Conservation (phyloP, 2,888 invertebrate genomes). For the Actias luna region DNA sequence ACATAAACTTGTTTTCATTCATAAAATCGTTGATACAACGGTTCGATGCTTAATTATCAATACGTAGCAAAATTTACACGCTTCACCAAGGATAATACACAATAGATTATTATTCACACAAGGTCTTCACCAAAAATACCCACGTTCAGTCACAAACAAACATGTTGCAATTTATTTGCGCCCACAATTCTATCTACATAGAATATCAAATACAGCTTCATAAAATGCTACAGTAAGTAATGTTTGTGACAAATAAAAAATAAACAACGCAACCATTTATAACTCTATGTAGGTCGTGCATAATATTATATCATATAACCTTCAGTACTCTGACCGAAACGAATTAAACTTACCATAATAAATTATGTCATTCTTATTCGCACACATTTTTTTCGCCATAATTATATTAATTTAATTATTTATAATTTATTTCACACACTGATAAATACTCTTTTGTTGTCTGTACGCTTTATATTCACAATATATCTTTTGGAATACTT, state of each 20-base stretch:
- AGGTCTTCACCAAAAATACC: constrained; percentile 66
- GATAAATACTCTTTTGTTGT: not conserved
- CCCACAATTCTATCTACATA: constrained; percentile 44
- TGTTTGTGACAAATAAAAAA: constrained; percentile 19
- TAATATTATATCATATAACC: constrained; percentile 11
- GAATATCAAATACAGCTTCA: constrained; percentile 24
- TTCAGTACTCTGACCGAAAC: not conserved
- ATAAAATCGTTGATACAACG: constrained; percentile 20
- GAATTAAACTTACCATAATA: not conserved
- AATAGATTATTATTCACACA: constrained; percentile 64
- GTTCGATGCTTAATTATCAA: constrained; percentile 33
- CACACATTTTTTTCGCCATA: not conserved
- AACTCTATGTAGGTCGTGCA: constrained; percentile 1
- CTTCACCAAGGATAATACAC: constrained; percentile 53
- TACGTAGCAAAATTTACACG: constrained; percentile 36
- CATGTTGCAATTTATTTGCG: constrained; percentile 60
- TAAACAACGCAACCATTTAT: not conserved
- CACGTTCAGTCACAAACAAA: constrained; percentile 57
- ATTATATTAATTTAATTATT: not conserved
- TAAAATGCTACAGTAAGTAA: constrained; percentile 24
- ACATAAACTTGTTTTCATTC: not conserved
- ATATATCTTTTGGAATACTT: not conserved
- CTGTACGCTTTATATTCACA: not conserved
- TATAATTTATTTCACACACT: not conserved
- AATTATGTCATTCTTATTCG: not conserved